Base-by-base conservation (phyloP, 1,140 invertebrate species). In the Proales similis region DNA sequence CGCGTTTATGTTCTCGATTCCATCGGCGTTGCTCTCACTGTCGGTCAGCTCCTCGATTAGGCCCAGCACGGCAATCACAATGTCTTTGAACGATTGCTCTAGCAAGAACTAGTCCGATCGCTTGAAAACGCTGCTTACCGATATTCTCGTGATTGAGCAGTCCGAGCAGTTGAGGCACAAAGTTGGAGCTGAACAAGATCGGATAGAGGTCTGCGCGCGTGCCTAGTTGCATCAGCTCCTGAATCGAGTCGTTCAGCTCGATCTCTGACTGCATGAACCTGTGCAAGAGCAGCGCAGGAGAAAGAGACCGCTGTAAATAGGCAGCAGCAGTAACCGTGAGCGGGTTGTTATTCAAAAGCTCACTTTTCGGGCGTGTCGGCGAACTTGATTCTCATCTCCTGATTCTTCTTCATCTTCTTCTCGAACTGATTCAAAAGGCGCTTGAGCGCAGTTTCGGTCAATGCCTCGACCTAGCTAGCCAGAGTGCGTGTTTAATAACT, bases 201-300 rank as follows among this genome's bases (percentile, higher is more conserved):
- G 87, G 86, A 79, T 97, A 98, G 42, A 94, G 80, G 73, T 97
- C 90, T 9, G 93, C 92, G 30, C 89, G 88, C 5, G 93, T 96
- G 5, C 92, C 88, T 19, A 99, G 79, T 9, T 86, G 84, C 78
- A 95, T 89, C 70, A 99, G 81, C 71, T 97, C 77, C 77, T 96
- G 85, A 64, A 96, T 81, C 1, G 85, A 83, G 68, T 89, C 87
- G 77, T 94, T 88, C 39, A 96, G 76, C 76, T 96, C 91, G 9
- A 98, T 78, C 80, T 99, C 95, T 48, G 92, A 95, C 67, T 98
- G 93, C 91, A 99, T 95, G 77, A 99, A 99, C 74, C 85, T 87
- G 64, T 48, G 62, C 65, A 53, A 49, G 63, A 67, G 68, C 29
- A 32, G n/a, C 6, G 20, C 9, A 19, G 7, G 24, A 64, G 45